Base-by-base conservation (phyloP, 2,888 invertebrate species). In the Crocallis elinguaria region DNA sequence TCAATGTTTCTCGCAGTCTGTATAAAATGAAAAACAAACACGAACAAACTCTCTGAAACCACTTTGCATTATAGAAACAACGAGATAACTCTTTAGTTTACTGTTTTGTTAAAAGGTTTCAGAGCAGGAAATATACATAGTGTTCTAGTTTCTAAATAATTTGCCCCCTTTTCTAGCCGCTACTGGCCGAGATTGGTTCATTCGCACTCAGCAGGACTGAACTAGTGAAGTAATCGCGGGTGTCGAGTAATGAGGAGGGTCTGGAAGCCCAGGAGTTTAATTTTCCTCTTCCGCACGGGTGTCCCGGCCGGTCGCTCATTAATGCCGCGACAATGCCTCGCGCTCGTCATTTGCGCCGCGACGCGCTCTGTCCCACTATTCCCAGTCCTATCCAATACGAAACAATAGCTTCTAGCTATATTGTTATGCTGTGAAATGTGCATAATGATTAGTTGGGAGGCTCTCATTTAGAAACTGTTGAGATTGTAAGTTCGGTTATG, bases 201-300 rank as follows among this genome's bases (percentile, higher is more conserved):
- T 77, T 67, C 75, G 82, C 80, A 79, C 79, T 83, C 75, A 71
- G 73, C 82, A 81, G 82, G 73, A 77, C 78, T 72, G 73, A 49
- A 27, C 13, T 37, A 29, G 74, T 71, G 70, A 73, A 81, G 82
- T 84, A 83, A 85, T 85, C 82, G 83, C 84, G 39, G 21, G 84
- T 81, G 85, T 82, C 80, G 82, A 84, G 80, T 87, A 88, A 86
- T 87, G 86, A 86, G 84, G 82, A 80, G 82, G 63, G 79, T 39
- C 43, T 46, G 84, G 79, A 82, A 86, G 88, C 88, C 84, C 88
- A 85, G 84, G 84, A 87, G 88, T 88, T 91, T 91, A 91, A 91
- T 91, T 91, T 91, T 91, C 90, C 90, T 91, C 84, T 91, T 91
- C 90, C 90, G 88, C 80, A 69, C 77, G 75, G 76, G 81, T 82